phyloP scores from a whole-genome alignment of 1,140 invertebrate species.

The Micrasema longulum region DNA sequence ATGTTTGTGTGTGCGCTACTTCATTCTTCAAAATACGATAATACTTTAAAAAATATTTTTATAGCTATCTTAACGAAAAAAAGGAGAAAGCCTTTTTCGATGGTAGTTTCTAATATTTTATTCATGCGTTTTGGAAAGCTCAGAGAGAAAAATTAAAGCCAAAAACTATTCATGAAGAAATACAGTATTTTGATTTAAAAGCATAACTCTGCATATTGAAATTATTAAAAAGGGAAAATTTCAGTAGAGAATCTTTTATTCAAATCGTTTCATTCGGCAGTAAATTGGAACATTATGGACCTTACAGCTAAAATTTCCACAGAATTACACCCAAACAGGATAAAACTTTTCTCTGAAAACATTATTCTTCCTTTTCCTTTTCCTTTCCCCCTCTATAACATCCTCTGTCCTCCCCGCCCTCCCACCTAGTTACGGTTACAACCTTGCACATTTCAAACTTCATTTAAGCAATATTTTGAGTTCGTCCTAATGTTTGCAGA shows the following conservation, averaged over 20 bases:
- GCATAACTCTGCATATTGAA: constrained; percentile 11
- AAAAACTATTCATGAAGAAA: too few relatives aligned
- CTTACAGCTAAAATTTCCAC: constrained; percentile 30
- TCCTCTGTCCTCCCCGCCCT: neutral
- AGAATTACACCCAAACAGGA: constrained; percentile 36
- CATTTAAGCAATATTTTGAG: too few relatives aligned
- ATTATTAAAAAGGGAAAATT: constrained; percentile 30
- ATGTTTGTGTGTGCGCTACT: too few relatives aligned
- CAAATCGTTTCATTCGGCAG: constrained; percentile 34
- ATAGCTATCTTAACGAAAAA: too few relatives aligned
- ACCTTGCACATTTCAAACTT: constrained; percentile 36
- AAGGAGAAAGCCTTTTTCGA: too few relatives aligned
- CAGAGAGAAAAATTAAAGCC: too few relatives aligned
- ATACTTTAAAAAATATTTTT: too few relatives aligned
- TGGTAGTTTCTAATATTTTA: too few relatives aligned
- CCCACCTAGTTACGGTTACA: constrained; percentile 2
- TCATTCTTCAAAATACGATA: too few relatives aligned
- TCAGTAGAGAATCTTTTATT: constrained; percentile 26
- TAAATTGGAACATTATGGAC: constrained; percentile 36
- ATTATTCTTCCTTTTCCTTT: constrained; percentile 23
- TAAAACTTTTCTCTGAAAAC: constrained; percentile 36
- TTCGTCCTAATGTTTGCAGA: too few relatives aligned
- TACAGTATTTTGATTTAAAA: constrained; percentile 1
- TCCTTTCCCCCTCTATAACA: neutral
- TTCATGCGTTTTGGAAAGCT: too few relatives aligned